These are phyloP conservation scores for Achroia grisella DNA, from an alignment of 1,140 invertebrate species.

Conservation along the genomic window DNA sequence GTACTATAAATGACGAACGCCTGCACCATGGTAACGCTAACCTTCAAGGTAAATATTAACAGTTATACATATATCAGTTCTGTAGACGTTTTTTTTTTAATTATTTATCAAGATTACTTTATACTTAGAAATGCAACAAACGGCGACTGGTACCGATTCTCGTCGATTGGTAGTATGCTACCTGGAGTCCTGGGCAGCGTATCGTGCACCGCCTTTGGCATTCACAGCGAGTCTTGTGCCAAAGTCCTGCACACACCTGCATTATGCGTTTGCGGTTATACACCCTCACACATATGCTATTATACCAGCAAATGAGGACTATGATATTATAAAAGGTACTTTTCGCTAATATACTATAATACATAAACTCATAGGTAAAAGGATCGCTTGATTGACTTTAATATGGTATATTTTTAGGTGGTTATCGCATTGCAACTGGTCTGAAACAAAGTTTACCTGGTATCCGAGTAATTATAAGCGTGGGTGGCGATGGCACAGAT, in stretches of 20 bases:
- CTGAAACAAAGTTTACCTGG: conserved; percentile 66
- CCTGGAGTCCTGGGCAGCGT: conserved; percentile 78
- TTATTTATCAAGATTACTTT: background rate
- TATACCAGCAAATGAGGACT: conserved; percentile 75
- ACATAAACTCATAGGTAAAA: background rate
- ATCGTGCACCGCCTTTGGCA: conserved; percentile 79
- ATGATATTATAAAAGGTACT: conserved; percentile 75
- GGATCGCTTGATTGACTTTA: background rate
- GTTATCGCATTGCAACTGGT: conserved; percentile 72
- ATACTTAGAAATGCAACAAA: conserved; percentile 51
- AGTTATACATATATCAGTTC: no score
- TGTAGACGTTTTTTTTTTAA: conserved; percentile 1
- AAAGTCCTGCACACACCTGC: conserved; percentile 85
- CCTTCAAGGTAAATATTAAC: conserved; percentile 44
- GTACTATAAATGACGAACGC: conserved; percentile 41
- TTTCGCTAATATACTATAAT: background rate
- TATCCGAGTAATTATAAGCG: conserved; percentile 73
- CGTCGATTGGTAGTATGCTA: conserved; percentile 78
- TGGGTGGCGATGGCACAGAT: conserved; percentile 72
- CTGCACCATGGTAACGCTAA: conserved; percentile 57
- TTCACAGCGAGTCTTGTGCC: conserved; percentile 82
- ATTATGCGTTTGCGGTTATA: conserved; percentile 85
- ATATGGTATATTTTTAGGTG: conserved; percentile 56
- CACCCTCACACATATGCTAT: conserved; percentile 78
- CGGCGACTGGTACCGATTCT: conserved; percentile 10